Percentiles rank a stretch among this genome's conserved stretches.
phyloP scores from a whole-genome alignment of 2,888 invertebrate species.

The Piscicola geometra region DNA sequence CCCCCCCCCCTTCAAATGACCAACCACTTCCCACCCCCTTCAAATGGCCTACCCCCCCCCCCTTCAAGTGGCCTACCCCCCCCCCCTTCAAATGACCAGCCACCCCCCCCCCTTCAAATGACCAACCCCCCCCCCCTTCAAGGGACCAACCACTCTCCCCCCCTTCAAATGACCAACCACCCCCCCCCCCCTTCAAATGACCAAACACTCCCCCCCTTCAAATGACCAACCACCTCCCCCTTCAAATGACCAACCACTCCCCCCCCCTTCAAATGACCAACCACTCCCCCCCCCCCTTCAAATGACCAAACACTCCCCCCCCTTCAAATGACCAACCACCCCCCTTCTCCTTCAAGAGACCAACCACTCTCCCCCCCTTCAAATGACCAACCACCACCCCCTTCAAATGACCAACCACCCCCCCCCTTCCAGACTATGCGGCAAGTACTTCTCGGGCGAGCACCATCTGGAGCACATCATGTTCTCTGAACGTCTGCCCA shows the following conservation, averaged over 20 bases:
- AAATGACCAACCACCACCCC: background rate
- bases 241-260: background rate
- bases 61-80: too few relatives aligned
- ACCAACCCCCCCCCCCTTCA: too few relatives aligned
- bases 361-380: background rate
- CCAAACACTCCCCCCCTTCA: too few relatives aligned
- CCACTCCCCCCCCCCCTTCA: too few relatives aligned
- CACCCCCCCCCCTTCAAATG: too few relatives aligned
- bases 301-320: background rate
- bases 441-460: slow-evolving; percentile 21
- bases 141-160: background rate
- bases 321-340: background rate
- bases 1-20: background rate
- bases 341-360: too few relatives aligned
- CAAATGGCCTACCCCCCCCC: too few relatives aligned
- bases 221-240: too few relatives aligned
- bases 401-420: background rate
- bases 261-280: background rate
- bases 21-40: background rate
- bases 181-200: too few relatives aligned
- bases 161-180: too few relatives aligned
- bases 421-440: slow-evolving; percentile 1
- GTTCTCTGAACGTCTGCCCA: slow-evolving; percentile 16
- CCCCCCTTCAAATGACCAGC: too few relatives aligned
- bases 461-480: slow-evolving; percentile 31